Evolutionary conservation across 92 coral and sea anemone species (phyloP), one percentile per base, ranked within the genome.

Genomic region (Parazoanthus swiftii): DNA sequence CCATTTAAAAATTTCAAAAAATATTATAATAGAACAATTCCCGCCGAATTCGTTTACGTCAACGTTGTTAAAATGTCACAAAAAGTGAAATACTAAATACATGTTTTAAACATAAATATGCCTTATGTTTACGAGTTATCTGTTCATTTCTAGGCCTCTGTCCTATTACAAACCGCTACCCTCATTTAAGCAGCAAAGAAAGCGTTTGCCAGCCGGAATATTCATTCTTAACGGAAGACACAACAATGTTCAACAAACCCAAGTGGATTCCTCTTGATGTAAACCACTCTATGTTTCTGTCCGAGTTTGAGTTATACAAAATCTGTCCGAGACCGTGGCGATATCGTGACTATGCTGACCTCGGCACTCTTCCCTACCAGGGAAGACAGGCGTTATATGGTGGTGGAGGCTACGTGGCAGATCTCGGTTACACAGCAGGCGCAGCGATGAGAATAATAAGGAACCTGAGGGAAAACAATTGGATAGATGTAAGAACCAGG

Each of bases 241-340:
- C 89, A 43, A 93, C 95, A 18, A 79, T 58, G 74, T 91, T 91
- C 87, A 93, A 94, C 85, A 75, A 77, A 81, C 98, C 98, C 25
- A 89, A 91, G 33, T 95, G 98, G 98, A 85, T 76, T 67, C 81
- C 92, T 43, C 71, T 93, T 16, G 79, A 90, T 26, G 85, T 81
- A 54, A 95, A 95, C 88, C 77, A 92, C 29, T 91, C 98, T 6
- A 68, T 72, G 43, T 88, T 93, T 74, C 86, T 88, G 38, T 86
- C 94, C 14, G 90, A 88, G 86, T 95, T 93, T 77, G 94, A 91
- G 80, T 85, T 95, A 13, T 90, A 89, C 46, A 51, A 88, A 76
- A 93, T 95, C 89, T 95, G 98, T 86, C 98, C 98, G 1, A 91
- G 93, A 42, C 98, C 98, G 59, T 95, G 98, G 98, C 94, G 94